A percentile compares a stretch with the other conserved stretches of the same genome.
Conservation (phyloP, 1,140 invertebrate species). For the Drosophila grimshawi region DNA sequence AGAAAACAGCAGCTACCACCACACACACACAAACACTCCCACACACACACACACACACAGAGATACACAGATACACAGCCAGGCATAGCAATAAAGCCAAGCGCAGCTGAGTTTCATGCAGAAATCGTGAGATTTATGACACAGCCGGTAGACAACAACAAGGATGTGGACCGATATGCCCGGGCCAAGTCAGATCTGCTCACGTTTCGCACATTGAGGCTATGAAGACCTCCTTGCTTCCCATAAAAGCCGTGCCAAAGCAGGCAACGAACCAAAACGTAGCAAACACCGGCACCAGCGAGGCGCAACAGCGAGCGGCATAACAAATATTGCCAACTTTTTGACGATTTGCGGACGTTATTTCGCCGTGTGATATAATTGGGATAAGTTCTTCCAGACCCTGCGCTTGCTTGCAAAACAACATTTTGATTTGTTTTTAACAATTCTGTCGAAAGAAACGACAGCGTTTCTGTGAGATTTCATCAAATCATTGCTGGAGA, state of each 20-base stretch:
- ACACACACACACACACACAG: slow-evolving; percentile 4
- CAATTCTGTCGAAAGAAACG: neutral
- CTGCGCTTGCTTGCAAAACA: neutral
- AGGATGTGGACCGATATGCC: slow-evolving; percentile 6
- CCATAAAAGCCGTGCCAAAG: slow-evolving; percentile 30
- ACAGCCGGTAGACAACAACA: slow-evolving; percentile 23
- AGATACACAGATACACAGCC: slow-evolving; percentile 9
- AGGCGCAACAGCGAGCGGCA: neutral
- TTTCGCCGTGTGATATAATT: slow-evolving; percentile 35
- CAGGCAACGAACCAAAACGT: neutral
- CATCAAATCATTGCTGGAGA: neutral
- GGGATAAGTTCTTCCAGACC: slow-evolving; percentile 7
- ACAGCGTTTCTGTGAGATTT: neutral
- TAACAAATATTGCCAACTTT: slow-evolving; percentile 33
- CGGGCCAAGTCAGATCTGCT: slow-evolving; percentile 10
- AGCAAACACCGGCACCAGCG: neutral
- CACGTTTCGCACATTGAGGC: slow-evolving; percentile 30
- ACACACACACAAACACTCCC: slow-evolving; percentile 7
- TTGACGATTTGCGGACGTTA: slow-evolving; percentile 31
- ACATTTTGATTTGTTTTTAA: slow-evolving; percentile 13
- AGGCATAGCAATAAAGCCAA: slow-evolving; percentile 38
- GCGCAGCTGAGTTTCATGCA: slow-evolving; percentile 53
- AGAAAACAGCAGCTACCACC: slow-evolving; percentile 24
- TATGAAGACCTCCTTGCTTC: slow-evolving; percentile 17
- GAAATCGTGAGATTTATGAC: slow-evolving; percentile 58